Percentiles rank a stretch among this genome's conserved stretches.
These are phyloP conservation scores for Coenonympha glycerion DNA, from an alignment of 2,888 invertebrate genomes.

Conservation along the genomic window DNA sequence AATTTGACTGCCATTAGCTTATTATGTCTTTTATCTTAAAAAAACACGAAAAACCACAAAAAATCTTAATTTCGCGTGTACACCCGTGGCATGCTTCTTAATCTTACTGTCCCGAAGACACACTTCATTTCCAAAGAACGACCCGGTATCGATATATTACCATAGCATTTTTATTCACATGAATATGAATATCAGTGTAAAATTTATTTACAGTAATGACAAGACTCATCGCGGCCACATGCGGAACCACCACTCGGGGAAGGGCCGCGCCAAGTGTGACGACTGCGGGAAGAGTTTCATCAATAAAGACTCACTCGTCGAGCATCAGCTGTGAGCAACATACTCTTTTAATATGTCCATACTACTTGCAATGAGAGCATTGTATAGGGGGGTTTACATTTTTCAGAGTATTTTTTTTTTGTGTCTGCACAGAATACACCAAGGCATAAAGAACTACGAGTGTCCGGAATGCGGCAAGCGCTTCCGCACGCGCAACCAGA, in stretches of 20 bases:
- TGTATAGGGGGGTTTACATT: not conserved
- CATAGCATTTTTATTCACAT: not conserved
- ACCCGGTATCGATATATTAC: too few relatives aligned
- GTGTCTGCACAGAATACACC: slow-evolving; percentile 62
- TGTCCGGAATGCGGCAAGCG: slow-evolving; percentile 50
- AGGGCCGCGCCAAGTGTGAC: slow-evolving; percentile 49
- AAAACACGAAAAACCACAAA: too few relatives aligned
- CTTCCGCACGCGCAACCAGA: slow-evolving; percentile 59
- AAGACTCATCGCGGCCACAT: slow-evolving; percentile 65
- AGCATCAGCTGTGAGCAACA: slow-evolving; percentile 55
- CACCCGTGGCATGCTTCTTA: too few relatives aligned
- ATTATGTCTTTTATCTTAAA: too few relatives aligned
- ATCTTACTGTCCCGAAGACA: too few relatives aligned
- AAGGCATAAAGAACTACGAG: slow-evolving; percentile 61
- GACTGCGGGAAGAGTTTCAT: slow-evolving; percentile 64
- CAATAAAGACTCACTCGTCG: slow-evolving; percentile 60
- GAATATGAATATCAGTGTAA: not conserved
- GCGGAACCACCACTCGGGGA: slow-evolving; percentile 59
- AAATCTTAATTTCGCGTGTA: too few relatives aligned
- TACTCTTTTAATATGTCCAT: too few relatives aligned
- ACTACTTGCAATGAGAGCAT: too few relatives aligned
- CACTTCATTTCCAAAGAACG: too few relatives aligned
- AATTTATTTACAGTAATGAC: slow-evolving; percentile 43
- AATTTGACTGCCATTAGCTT: too few relatives aligned
- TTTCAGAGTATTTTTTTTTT: not conserved